Base-by-base conservation (phyloP, 2,888 invertebrate genomes). In the Teleiodes luculella region DNA sequence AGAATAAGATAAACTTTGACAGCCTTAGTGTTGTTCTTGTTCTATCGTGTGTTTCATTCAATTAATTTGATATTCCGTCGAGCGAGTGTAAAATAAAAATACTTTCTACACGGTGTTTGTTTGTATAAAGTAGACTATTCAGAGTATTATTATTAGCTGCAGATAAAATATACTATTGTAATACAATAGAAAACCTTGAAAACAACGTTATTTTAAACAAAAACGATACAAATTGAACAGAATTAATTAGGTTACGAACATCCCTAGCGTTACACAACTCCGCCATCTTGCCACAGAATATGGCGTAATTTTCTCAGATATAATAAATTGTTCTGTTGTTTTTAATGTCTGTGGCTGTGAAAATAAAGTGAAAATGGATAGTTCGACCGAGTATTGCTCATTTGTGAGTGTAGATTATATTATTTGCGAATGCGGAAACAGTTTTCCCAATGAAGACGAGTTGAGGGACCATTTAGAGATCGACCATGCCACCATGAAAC, bases 371-470 rank as follows among this genome's bases (percentile, higher is more conserved):
- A 52, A 56, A 64, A 54, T 50, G 36, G 57, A 59, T 55, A 71
- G 70, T 28, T n/a, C 49, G 72, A 36, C 36, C 5, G 35, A 28
- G 14, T 50, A 50, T 62, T 79, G 78, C 67, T 78, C 82, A 20
- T 80, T 81, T 62, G 83, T 83, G 57, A 80, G 80, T 67, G 78
- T 78, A 57, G 78, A 83, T 57, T 83, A 82, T 70, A 81, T 83
- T 72, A 81, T 83, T 80, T 82, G 83, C 78, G 80, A 83, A 58
- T 84, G 83, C 39, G 83, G 83, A 0, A 78, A 81, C 59, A 81
- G 76, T 14, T 83, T 83, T 68, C 76, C 80, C 0, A 72, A 74
- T 0, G 82, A 83, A 52, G 78, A 80, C 14, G 73, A 68, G 2
- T 56, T 84, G 50, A 76, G 68, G 55, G 57, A 51, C 0, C 83